phyloP scores from a whole-genome alignment of 2,888 invertebrate genomes.

The Mythimna albipuncta region DNA sequence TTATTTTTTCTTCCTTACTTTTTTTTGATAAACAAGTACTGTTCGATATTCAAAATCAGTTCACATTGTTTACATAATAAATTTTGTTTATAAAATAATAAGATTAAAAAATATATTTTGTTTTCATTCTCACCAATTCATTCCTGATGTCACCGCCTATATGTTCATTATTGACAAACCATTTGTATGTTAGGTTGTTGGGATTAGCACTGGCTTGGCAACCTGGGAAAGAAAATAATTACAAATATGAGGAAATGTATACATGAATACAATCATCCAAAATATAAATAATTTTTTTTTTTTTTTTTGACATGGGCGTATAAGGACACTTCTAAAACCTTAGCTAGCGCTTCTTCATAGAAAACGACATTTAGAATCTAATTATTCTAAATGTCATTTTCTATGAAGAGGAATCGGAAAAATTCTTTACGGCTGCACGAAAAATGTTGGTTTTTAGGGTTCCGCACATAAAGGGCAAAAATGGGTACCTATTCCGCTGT shows the following conservation, averaged over 20 bases:
- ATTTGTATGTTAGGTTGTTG: slow-evolving; percentile 94
- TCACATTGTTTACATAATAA: background rate
- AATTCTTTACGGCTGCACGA: too few species aligned
- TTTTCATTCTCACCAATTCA: slow-evolving; percentile 91
- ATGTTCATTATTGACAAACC: slow-evolving; percentile 96
- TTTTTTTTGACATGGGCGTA: too few species aligned
- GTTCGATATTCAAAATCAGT: background rate
- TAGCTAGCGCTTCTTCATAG: too few species aligned
- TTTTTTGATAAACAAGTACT: background rate
- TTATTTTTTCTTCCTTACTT: background rate
- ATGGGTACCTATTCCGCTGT: too few species aligned
- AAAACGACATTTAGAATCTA: too few species aligned
- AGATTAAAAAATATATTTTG: background rate
- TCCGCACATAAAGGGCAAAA: too few species aligned
- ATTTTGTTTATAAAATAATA: background rate
- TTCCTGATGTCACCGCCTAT: slow-evolving; percentile 95
- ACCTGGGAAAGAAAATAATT: slow-evolving; percentile 74
- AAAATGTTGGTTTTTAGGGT: too few species aligned
- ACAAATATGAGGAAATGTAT: background rate
- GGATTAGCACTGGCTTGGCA: slow-evolving; percentile 98
- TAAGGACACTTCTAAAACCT: too few species aligned
- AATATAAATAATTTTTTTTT: too few species aligned
- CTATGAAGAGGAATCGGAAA: too few species aligned
- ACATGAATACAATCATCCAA: background rate
- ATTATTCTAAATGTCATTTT: too few species aligned